Evolutionary conservation across 2,888 invertebrate genomes (phyloP), one percentile per base, ranked within the genome.

Genomic region (Lasius platythorax): DNA sequence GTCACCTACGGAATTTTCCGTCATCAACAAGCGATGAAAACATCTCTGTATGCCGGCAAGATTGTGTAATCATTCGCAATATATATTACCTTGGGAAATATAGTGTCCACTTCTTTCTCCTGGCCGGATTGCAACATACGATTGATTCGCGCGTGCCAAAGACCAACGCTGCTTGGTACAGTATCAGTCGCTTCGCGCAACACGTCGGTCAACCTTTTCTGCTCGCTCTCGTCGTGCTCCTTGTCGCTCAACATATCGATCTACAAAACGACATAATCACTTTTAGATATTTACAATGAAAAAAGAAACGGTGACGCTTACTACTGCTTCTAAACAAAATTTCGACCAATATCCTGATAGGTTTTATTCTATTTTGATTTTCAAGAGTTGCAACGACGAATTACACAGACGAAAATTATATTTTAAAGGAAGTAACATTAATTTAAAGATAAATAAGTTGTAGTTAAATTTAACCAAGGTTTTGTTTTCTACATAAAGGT

Each of bases 71-170:
- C 9, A 18, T 70, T 46, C 8, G 15, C 12, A 72, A 37, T 8
- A 74, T 56, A 40, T 46, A 12, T 75, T 90, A 95, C 95, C 84
- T 94, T 94, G 18, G 93, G 91, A 84, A 96, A 96, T 46, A 95
- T 93, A 87, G 95, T 93, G 6, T 93, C 92, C 0, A 95, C 95
- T 83, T 95, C 94, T 18, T 95, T 91, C 85, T 95, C 95, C 70
- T 95, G 92, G 61, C 94, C 94, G 37, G 93, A 93, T 1, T 94
- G 93, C 11, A 96, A 94, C 84, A 95, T 95, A 78, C 95, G 95
- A 70, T 94, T 94, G 46, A 96, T 90, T 86, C 95, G 95, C 3
- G 95, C 92, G 87, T 96, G 95, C 96, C 96, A 96, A 30, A 96
- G 93, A 89, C 95, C 95, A 23, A 95, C 92, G 66, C 96, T 96